Evolutionary conservation across 1,140 invertebrate species (phyloP), one percentile per base, ranked within the genome.

Genomic region (Papilio polytes): DNA sequence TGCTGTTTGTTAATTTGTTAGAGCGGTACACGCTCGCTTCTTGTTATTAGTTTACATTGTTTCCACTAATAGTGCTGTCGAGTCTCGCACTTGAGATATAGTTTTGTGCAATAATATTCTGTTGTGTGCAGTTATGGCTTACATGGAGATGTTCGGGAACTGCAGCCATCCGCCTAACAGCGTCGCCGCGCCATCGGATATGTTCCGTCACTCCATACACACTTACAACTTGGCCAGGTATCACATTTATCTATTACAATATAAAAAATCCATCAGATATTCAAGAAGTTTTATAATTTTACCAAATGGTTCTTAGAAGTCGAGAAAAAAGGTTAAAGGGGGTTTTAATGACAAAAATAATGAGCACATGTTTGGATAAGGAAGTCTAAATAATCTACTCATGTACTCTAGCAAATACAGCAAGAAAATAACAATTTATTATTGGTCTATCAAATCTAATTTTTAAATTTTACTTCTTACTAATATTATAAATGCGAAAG

Each of bases 131-230:
- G 98, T 99, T 86, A 98, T 98, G 97, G 98, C 98, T 70, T 99
- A 99, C 95, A 99, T 99, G 98, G 98, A 98, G 94, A 98, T 98
- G 96, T 98, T 98, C 91, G 98, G 98, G 1, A 97, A 98, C 90
- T 98, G 98, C 94, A 97, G 97, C 80, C 97, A 98, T 86, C 97
- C 97, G 41, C 93, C 94, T 41, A 95, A 95, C 79, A 93, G 87
- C 80, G 89, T 90, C 1, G 92, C 91, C 15, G 92, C 92, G 7
- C 89, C 91, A 6, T 83, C 91, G 1, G 97, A 98, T 86, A 97
- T 98, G 92, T 97, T 98, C 87, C 96, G 98, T 44, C 98, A 98
- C 90, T 98, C 98, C 2, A 96, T 98, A 87, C 97, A 98, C 89
- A 97, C 97, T 12, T 98, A 97, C 89, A 97, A 97, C 93, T 96